These are phyloP conservation scores for Tethya wilhelma DNA, from an alignment of 37 sponge, comb jelly and placozoan species.

Conservation along the genomic window DNA sequence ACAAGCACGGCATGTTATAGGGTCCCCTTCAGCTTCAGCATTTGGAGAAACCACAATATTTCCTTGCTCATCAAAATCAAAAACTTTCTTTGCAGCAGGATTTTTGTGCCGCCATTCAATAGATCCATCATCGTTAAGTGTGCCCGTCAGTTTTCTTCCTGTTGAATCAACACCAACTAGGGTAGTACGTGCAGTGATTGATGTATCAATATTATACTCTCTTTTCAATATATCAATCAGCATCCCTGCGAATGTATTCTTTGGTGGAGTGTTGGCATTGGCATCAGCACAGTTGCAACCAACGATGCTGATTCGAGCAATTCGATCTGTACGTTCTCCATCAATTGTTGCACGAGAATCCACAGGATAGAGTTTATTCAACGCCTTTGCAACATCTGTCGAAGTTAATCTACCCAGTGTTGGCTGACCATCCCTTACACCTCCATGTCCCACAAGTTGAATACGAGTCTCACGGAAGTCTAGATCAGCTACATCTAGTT, in stretches of 20 bases:
- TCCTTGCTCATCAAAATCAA: background rate
- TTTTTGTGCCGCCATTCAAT: conserved; percentile 18
- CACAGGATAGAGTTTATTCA: background rate
- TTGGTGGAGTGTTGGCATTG: background rate
- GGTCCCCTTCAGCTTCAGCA: background rate
- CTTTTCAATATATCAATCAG: background rate
- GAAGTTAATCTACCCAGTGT: background rate
- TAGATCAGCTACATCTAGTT: background rate
- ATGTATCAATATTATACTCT: background rate
- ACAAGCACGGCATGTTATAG: background rate
- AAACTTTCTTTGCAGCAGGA: background rate
- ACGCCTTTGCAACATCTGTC: background rate
- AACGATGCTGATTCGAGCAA: background rate
- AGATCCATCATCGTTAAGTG: background rate
- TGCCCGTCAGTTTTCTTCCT: conserved; percentile 13
- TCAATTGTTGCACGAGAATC: background rate
- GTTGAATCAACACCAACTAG: conserved; percentile 15
- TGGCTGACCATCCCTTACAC: background rate
- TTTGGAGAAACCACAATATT: background rate
- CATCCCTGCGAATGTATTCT: background rate
- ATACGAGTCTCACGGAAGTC: background rate
- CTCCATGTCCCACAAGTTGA: background rate
- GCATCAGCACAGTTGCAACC: background rate
- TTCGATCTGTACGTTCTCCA: background rate
- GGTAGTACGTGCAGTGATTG: background rate